phyloP scores from a whole-genome alignment of 2,113 vertebrate genomes.

The Azemiops feae region DNA sequence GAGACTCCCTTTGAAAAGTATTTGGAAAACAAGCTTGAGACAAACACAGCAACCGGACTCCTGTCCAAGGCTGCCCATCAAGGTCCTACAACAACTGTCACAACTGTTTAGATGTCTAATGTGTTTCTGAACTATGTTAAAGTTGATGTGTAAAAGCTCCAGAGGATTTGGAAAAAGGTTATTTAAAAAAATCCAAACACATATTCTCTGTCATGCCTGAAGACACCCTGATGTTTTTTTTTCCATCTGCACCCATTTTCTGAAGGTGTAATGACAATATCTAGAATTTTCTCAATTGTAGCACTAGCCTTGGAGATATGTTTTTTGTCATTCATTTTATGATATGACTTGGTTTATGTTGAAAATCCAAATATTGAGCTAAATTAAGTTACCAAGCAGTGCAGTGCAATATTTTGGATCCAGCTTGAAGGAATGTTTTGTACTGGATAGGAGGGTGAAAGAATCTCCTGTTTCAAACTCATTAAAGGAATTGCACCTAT shows the following conservation, averaged over 20 bases:
- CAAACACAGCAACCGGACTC: background rate
- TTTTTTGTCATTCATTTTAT: background rate
- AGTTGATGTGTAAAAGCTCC: background rate
- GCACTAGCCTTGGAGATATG: background rate
- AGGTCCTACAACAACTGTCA: background rate
- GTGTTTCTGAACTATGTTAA: background rate
- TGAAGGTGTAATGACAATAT: background rate
- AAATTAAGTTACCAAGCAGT: background rate
- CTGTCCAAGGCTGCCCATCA: background rate
- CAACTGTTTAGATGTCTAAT: background rate
- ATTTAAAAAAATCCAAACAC: background rate
- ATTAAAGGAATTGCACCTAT: background rate
- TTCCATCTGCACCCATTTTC: background rate
- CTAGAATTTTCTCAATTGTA: background rate
- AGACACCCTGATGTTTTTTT: background rate
- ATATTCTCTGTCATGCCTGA: background rate
- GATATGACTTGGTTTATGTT: background rate
- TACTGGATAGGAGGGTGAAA: background rate
- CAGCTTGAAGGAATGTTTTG: background rate
- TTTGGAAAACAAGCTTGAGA: background rate
- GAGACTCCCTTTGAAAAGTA: background rate
- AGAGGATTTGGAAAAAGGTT: background rate
- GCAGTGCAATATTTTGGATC: background rate
- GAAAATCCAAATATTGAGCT: background rate
- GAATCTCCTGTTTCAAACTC: background rate